Evolutionary conservation across 2,797 vertebrate species (phyloP).

Genomic region (Crossoptilon crossoptilon): DNA sequence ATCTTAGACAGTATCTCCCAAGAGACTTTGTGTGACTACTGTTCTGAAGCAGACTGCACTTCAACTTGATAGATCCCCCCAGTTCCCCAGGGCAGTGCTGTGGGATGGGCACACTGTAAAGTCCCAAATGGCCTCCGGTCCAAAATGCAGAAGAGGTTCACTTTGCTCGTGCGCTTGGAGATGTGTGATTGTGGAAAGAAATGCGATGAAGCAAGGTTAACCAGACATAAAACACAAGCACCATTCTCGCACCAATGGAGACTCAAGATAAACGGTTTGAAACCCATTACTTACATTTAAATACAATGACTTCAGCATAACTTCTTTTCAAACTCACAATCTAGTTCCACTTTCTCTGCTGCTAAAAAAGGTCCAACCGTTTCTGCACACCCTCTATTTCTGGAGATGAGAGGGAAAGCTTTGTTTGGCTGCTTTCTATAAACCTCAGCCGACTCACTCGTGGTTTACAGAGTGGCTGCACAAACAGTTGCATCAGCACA

Average conservation of each 20-base stretch:
- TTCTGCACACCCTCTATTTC: neutral
- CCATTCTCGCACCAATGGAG: neutral
- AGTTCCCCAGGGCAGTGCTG: neutral
- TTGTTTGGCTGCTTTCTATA: neutral
- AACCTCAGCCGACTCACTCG: neutral
- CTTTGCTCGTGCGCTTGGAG: neutral
- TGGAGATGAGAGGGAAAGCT: neutral
- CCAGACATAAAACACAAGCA: neutral
- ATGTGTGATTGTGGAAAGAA: fast-evolving
- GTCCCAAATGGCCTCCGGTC: neutral
- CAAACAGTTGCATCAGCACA: neutral
- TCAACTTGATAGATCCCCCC: neutral
- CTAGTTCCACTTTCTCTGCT: neutral
- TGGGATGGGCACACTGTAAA: neutral
- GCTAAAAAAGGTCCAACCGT: neutral
- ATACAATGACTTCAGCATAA: neutral
- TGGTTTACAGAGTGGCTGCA: neutral
- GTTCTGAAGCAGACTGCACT: conserved; percentile 1
- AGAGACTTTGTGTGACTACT: neutral
- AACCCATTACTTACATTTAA: neutral
- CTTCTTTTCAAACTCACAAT: conserved; percentile 18
- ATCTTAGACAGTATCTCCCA: neutral
- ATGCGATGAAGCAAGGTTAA: neutral
- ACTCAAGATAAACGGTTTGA: neutral
- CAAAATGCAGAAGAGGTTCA: neutral